Evolutionary conservation across 2,113 vertebrate genomes (phyloP).

Genomic region (Conger conger): DNA sequence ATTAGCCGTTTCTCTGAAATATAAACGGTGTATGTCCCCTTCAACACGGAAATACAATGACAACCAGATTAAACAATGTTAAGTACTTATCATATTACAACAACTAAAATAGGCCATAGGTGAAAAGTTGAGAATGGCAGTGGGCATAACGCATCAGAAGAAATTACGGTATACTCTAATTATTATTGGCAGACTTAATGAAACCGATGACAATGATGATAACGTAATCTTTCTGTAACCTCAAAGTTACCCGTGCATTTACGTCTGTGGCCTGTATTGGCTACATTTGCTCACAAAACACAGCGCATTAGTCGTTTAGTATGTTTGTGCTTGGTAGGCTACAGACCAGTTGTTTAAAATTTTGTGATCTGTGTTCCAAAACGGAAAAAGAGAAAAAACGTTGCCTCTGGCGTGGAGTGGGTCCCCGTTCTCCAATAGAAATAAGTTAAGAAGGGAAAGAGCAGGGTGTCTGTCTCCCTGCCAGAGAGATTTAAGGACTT

Average conservation of each 20-base stretch:
- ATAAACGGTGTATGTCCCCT: slow-evolving; percentile 40
- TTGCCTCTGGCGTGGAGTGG: slow-evolving; percentile 61
- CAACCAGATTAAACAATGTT: not conserved
- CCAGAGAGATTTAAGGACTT: slow-evolving; percentile 47
- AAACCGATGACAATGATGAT: not conserved
- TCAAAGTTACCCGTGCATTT: not conserved
- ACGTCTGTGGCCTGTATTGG: not conserved
- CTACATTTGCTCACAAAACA: too few species aligned
- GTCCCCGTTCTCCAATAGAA: slow-evolving; percentile 52
- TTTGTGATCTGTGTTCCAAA: not conserved
- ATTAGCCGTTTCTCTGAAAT: slow-evolving; percentile 63
- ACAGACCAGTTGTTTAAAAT: not conserved
- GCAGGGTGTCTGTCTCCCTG: slow-evolving; percentile 35
- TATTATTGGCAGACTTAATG: not conserved
- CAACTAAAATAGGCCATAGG: not conserved
- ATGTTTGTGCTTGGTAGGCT: not conserved
- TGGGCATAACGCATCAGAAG: not conserved
- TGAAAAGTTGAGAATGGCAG: too few species aligned
- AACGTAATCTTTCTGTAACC: not conserved
- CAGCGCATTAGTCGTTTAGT: not conserved
- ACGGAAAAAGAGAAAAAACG: slow-evolving; percentile 41
- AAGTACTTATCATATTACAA: not conserved
- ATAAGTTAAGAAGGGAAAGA: slow-evolving; percentile 49
- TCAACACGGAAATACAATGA: slow-evolving; percentile 42
- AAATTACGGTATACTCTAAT: not conserved